These are phyloP conservation scores for Bostrychus sinensis DNA, from an alignment of 2,113 vertebrate genomes.

Conservation along the genomic window DNA sequence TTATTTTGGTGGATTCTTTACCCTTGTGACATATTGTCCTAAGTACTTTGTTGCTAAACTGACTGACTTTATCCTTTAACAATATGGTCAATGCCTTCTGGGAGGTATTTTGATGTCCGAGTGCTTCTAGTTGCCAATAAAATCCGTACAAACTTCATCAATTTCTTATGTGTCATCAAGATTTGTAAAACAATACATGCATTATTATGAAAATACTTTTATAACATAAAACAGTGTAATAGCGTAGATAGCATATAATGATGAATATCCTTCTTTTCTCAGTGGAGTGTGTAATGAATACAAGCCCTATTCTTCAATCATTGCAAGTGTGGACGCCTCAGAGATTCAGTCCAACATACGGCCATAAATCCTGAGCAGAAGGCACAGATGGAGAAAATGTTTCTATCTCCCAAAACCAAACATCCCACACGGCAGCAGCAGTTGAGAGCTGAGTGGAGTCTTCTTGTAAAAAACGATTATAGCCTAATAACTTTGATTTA, in stretches of 20 bases:
- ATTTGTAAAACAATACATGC: neutral
- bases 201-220: neutral
- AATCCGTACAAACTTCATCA: no score
- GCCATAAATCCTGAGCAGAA: constrained; percentile 32
- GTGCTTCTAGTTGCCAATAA: no score
- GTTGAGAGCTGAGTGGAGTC: constrained; percentile 23
- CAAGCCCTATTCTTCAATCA: constrained; percentile 7
- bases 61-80: no score
- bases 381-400: constrained; percentile 43
- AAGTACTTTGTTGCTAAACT: no score
- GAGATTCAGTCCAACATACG: constrained; percentile 18
- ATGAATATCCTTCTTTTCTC: neutral
- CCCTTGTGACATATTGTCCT: no score
- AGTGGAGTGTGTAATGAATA: neutral
- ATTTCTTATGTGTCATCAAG: no score
- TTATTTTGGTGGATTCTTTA: no score
- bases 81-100: neutral
- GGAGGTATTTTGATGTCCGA: neutral
- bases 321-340: constrained; percentile 16
- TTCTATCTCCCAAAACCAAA: constrained; percentile 49
- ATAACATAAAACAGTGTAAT: neutral
- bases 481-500: constrained; percentile 69
- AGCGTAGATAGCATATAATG: neutral
- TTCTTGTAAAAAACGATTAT: constrained; percentile 67
- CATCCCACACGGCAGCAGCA: constrained; percentile 16